A percentile compares a stretch with the other conserved stretches of the same genome.
phyloP scores from a whole-genome alignment of 1,140 invertebrate species.

The Trachymyrmex cornetzi region DNA sequence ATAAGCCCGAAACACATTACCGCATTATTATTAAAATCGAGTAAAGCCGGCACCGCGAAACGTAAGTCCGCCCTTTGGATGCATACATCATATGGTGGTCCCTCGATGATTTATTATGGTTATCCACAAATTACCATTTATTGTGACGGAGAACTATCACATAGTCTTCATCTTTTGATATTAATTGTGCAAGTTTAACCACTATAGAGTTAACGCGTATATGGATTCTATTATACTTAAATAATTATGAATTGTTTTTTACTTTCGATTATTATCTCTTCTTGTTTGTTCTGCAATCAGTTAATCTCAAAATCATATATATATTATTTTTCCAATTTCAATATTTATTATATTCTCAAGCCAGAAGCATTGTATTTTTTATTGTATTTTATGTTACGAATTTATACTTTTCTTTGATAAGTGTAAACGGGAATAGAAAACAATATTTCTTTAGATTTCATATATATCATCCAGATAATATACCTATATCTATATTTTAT shows the following conservation, averaged over 20 bases:
- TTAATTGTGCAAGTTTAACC: background rate
- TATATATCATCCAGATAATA: background rate
- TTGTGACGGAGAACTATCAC: constrained; percentile 11
- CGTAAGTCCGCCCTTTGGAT: constrained; percentile 67
- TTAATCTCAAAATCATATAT: background rate
- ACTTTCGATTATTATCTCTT: background rate
- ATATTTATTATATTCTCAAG: background rate
- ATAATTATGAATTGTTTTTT: background rate
- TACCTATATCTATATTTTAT: background rate
- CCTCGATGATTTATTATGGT: constrained; percentile 51
- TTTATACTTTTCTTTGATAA: background rate
- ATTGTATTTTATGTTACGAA: background rate
- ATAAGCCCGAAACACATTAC: constrained; percentile 76
- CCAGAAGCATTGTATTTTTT: background rate
- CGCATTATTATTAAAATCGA: constrained; percentile 76
- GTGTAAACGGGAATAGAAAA: background rate
- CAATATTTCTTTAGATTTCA: background rate
- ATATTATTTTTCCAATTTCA: background rate
- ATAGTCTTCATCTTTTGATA: background rate
- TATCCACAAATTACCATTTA: constrained; percentile 39
- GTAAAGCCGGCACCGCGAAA: constrained; percentile 68
- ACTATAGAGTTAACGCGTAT: background rate
- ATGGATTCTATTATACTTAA: background rate
- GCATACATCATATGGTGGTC: constrained; percentile 39
- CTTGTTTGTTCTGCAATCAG: background rate